Evolutionary conservation across 2,113 vertebrate species (phyloP), one percentile per base, ranked within the genome.

Genomic region (Phalacrocorax aristotelis): DNA sequence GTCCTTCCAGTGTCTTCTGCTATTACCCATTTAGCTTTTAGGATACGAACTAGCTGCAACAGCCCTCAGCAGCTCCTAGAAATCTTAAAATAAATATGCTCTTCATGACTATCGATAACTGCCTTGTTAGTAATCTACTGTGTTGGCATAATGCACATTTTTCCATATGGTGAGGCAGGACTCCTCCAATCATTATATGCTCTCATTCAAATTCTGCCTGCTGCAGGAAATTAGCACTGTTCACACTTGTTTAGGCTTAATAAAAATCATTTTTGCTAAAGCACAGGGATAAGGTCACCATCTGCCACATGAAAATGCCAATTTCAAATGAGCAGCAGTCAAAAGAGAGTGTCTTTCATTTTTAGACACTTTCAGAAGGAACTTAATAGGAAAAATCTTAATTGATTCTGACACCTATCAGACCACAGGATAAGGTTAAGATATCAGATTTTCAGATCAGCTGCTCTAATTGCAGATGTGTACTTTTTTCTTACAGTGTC

Each of bases 201-300:
- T 93, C 95, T 98, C 97, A 97, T 98, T 98, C 97, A 94, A 97
- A 97, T 98, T 86, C 94, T 95, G 97, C 97, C 98, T 98, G 97
- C 98, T 98, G 96, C 97, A 98, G 98, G 98, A 98, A 99, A 99
- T 99, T 98, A 98, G 97, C 97, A 96, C 97, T 97, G 96, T 98
- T 99, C 98, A 98, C 97, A 98, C 98, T 98, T 98, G 97, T 98
- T 99, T 99, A 99, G 98, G 98, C 98, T 98, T 99, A 99, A 99
- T 99, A 99, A 99, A 99, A 98, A 98, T 98, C 94, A 98, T 98
- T 98, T 98, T 98, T 98, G 97, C 98, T 98, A 98, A 98, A 98
- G 92, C 95, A 91, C 93, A 93, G 88, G 77, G 98, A 98, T 98
- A 98, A 98, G 98, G 98, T 98, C 98, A 98, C 99, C 99, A 99